Evolutionary conservation across 1,140 invertebrate genomes (phyloP), one percentile per base, ranked within the genome.

Genomic region (Spodoptera frugiperda): DNA sequence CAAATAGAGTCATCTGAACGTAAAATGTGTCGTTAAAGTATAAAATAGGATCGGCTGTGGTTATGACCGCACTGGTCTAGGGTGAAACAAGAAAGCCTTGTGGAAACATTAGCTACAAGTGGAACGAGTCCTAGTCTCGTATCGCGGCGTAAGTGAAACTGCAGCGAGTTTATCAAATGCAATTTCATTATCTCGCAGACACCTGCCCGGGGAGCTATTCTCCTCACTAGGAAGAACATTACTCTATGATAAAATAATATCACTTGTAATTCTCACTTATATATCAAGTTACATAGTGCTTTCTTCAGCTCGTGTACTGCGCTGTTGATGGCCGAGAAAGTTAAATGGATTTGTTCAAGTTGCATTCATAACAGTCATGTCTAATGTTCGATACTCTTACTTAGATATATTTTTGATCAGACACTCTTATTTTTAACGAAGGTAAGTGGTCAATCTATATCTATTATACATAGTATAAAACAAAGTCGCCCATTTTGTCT

Each of bases 61-160:
- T 78, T 82, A 80, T 70, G 75, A 82, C 72, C 59, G 44, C 49
- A 77, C 49, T 59, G 21, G 57, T 49, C 85, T 53, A 82, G 82
- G 83, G 84, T 82, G 83, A 84, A 88, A 90, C 88, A 89, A 84
- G 87, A 91, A 89, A 89, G 86, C 84, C 86, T 91, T 86, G 85
- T 87, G 79, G 86, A 84, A 81, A 83, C 84, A 84, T 84, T 84
- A 83, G 53, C 46, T 75, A 84, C 85, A 83, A 89, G 80, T 84
- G 72, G 82, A 90, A 89, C 88, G 77, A 84, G 88, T 89, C 55
- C 68, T 54, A 71, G 76, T 77, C 78, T 81, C 53, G 75, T 87
- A 85, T 89, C 85, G 76, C 68, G 81, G 77, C 78, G 83, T 87
- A 88, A 91, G 89, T 91, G 90, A 91, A 92, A 92, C 86, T 88